Conservation (phyloP, 2,888 invertebrate genomes). For the Dioctria rufipes region DNA sequence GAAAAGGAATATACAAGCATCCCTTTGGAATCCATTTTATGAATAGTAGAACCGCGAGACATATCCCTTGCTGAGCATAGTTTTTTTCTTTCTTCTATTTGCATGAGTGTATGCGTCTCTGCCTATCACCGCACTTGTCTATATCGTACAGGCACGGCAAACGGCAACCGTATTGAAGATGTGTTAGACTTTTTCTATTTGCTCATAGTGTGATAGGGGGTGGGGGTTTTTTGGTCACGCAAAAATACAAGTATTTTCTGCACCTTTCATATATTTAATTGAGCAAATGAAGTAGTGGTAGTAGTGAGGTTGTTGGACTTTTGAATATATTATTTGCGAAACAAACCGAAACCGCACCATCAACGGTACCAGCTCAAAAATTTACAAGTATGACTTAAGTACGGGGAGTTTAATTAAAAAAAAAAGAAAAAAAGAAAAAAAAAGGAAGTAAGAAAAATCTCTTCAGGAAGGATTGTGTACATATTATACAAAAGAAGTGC, state of each 20-base stretch:
- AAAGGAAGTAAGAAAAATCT: neutral
- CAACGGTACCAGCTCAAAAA: conserved; percentile 10
- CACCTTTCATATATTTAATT: conserved; percentile 41
- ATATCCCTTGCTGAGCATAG: conserved; percentile 19
- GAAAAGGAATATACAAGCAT: conserved; percentile 33
- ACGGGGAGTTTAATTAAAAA: conserved; percentile 36
- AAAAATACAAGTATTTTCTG: conserved; percentile 47
- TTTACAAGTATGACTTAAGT: conserved; percentile 44
- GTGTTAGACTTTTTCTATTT: conserved; percentile 27
- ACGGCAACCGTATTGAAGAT: conserved; percentile 24
- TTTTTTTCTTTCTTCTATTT: conserved; percentile 27
- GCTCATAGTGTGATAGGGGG: conserved; percentile 46
- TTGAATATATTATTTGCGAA: conserved; percentile 44
- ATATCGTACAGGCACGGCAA: neutral
- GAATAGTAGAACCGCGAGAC: conserved; percentile 49
- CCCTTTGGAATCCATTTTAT: conserved; percentile 36
- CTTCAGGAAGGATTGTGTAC: conserved; percentile 8
- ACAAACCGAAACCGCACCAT: conserved; percentile 12
- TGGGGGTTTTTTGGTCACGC: conserved; percentile 54
- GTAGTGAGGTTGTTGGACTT: conserved; percentile 59
- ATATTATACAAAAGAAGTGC: conserved; percentile 9
- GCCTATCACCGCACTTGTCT: neutral
- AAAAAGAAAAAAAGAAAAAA: conserved; percentile 1
- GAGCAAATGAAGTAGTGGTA: conserved; percentile 48
- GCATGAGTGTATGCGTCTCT: conserved; percentile 15